These are phyloP conservation scores for Macrochelys suwanniensis DNA, from an alignment of 2,797 vertebrate species.

Conservation along the genomic window DNA sequence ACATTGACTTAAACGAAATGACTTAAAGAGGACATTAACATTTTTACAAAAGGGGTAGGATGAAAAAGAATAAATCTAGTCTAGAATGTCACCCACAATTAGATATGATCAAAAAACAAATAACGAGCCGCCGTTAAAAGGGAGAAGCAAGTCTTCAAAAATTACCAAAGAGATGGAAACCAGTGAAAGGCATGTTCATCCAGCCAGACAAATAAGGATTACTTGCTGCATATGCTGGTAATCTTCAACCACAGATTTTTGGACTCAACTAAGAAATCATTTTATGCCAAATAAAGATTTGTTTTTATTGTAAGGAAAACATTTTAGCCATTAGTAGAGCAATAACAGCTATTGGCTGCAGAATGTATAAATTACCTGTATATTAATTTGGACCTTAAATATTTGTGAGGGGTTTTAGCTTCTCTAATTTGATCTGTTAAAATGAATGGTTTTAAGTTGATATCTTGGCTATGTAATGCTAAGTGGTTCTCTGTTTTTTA, in stretches of 20 bases:
- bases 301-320: slow-evolving; percentile 6
- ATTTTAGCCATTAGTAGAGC: slow-evolving; percentile 29
- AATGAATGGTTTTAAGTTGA: not conserved
- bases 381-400: not conserved
- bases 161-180: slow-evolving; percentile 56
- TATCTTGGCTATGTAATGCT: not conserved
- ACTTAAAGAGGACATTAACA: slow-evolving; percentile 14
- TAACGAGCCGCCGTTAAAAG: slow-evolving; percentile 61
- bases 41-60: slow-evolving; percentile 55
- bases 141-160: slow-evolving; percentile 61
- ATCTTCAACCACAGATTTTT: slow-evolving; percentile 63
- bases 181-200: slow-evolving; percentile 41
- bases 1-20: slow-evolving; percentile 10
- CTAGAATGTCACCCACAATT: slow-evolving; percentile 49
- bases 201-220: slow-evolving; percentile 54
- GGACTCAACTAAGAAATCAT: slow-evolving; percentile 15
- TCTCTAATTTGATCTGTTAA: not conserved
- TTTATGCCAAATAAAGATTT: slow-evolving; percentile 17
- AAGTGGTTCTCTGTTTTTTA: not conserved
- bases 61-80: slow-evolving; percentile 43
- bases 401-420: not conserved
- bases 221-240: slow-evolving; percentile 55
- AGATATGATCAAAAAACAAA: slow-evolving; percentile 70
- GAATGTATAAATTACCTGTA: slow-evolving; percentile 15
- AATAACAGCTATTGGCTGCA: slow-evolving; percentile 21